Base-by-base conservation (phyloP, 2,888 invertebrate species). In the Aphidoletes aphidimyza region DNA sequence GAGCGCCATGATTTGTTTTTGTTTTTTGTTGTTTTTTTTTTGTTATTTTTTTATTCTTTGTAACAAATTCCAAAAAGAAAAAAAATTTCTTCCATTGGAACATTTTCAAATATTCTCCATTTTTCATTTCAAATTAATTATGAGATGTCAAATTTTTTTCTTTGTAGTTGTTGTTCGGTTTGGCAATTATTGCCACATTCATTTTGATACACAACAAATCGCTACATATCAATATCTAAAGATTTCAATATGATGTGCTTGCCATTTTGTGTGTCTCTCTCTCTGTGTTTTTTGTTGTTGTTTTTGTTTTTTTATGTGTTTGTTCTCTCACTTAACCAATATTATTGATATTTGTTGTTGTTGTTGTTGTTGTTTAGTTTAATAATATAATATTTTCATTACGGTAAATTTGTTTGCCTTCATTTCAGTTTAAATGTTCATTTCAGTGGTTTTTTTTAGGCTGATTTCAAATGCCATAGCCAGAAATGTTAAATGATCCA, bases 41-140 rank as follows among this genome's bases (percentile, higher is more conserved):
- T 59, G 59, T 30, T 59, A 30, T 59, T 59, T 22, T 81, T 69
- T 81, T 81, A 81, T 37, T 81, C 81, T 81, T 81, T 81, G 37
- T 81, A 81, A 81, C 81, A 81, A 81, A 81, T 81, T 81, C 81
- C 81, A 81, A 81, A 37, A 37, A 36, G 81, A 81, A 81, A 81
- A 78, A 78, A 81, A 81, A 81, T 37, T 9, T 11, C 17, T 81
- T 81, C 81, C 81, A 81, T 81, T 81, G 81, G 81, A 81, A 81
- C 37, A 81, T 37, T 81, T 54, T 81, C 37, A 81, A 81, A 81
- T 81, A 81, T 81, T 81, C 37, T 81, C 81, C 81, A 8, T 81
- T 26, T 69, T 69, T 81, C 9, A n/a, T n/a, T 37, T 81, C 37
- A 81, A 37, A 81, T 81, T 47, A 54, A 22, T 11, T 54, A 69